Evolutionary conservation across 2,888 invertebrate genomes (phyloP).

Genomic region (Eristalis arbustorum): DNA sequence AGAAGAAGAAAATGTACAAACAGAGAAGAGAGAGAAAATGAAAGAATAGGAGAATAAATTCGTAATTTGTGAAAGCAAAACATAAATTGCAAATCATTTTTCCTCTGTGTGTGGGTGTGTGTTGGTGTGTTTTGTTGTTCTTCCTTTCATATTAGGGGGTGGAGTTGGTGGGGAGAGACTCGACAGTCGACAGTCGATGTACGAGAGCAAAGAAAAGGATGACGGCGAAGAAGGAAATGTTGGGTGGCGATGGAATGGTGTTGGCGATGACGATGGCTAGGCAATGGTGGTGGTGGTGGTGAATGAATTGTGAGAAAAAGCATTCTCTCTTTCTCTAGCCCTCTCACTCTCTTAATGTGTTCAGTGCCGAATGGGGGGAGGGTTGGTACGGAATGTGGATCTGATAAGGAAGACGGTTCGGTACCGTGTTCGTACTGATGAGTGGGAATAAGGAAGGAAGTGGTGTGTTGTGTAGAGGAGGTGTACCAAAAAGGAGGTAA

Average conservation of each 20-base stretch:
- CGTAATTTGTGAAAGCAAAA: constrained; percentile 67
- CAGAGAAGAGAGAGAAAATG: constrained; percentile 55
- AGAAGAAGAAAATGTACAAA: constrained; percentile 59
- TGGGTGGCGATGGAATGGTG: background rate
- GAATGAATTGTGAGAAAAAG: background rate
- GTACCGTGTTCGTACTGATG: constrained; percentile 21
- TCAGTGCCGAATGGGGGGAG: background rate
- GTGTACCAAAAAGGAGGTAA: constrained; percentile 10
- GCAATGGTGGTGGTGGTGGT: background rate
- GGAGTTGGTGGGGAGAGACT: background rate
- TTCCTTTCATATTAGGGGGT: constrained; percentile 5
- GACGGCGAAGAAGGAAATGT: background rate
- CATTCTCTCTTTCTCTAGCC: background rate
- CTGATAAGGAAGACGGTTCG: constrained; percentile 58
- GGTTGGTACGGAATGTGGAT: background rate
- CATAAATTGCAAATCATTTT: constrained; percentile 62
- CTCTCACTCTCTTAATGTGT: constrained; percentile 19
- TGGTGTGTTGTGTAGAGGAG: constrained; percentile 42
- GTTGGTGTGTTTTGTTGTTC: constrained; percentile 7
- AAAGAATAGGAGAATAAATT: constrained; percentile 63
- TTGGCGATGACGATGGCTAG: background rate
- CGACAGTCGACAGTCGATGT: background rate
- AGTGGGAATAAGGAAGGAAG: constrained; percentile 57
- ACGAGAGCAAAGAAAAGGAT: background rate
- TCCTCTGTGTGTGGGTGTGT: background rate